A percentile compares a stretch with the other conserved stretches of the same genome.
Conservation (phyloP, 1,140 invertebrate species). For the Drosophila eugracilis region DNA sequence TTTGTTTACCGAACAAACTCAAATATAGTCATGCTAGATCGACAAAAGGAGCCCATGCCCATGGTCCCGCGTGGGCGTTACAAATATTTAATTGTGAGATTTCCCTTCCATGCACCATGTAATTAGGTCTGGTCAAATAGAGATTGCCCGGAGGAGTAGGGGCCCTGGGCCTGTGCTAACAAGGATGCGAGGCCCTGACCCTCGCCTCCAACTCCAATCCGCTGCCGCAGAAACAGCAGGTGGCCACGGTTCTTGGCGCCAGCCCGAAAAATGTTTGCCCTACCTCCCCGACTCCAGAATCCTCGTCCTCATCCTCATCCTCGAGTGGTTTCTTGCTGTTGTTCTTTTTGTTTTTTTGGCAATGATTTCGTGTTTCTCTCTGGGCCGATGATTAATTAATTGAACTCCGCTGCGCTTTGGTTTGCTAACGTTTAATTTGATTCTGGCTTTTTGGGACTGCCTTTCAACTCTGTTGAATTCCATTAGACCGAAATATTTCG, state of each 20-base stretch:
- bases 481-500: conserved; percentile 78
- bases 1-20: conserved; percentile 54
- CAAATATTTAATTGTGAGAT: conserved; percentile 82
- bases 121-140: conserved; percentile 70
- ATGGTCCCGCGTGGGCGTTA: conserved; percentile 65
- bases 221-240: conserved; percentile 72
- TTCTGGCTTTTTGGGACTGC: conserved; percentile 44
- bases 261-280: conserved; percentile 52
- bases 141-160: conserved; percentile 17
- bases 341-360: no score
- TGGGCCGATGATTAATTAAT: conserved; percentile 77
- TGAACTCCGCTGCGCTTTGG: conserved; percentile 59
- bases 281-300: conserved; percentile 5
- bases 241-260: conserved; percentile 78
- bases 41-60: conserved; percentile 22
- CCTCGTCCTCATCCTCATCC: conserved; percentile 13
- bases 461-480: conserved; percentile 68
- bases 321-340: conserved; percentile 26
- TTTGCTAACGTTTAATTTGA: conserved; percentile 80
- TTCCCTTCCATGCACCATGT: conserved; percentile 71
- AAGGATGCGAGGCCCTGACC: conserved; percentile 59
- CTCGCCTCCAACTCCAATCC: conserved; percentile 24
- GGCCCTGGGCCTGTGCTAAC: conserved; percentile 64
- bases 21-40: conserved; percentile 57
- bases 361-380: conserved; percentile 64